Evolutionary conservation across 2,113 vertebrate genomes (phyloP).

Genomic region (Ceyx margarethae): DNA sequence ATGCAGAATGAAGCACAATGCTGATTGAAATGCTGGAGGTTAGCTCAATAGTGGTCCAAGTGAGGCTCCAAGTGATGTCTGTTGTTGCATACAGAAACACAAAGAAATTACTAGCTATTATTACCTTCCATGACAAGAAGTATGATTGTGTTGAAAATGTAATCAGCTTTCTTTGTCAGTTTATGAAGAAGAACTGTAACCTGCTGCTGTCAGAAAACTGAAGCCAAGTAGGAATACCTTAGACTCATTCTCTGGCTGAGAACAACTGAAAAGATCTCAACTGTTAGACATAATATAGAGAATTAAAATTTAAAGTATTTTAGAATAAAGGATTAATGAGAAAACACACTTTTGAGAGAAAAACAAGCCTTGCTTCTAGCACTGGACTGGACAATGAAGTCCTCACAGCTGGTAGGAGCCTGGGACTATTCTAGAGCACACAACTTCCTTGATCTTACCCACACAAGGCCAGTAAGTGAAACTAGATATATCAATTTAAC

Average conservation of each 20-base stretch:
- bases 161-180: conserved; percentile 62
- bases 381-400: neutral
- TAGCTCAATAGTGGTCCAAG: conserved; percentile 14
- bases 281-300: neutral
- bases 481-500: neutral
- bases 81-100: conserved; percentile 52
- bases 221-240: conserved; percentile 63
- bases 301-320: conserved; percentile 8
- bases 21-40: neutral
- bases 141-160: conserved; percentile 65
- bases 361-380: neutral
- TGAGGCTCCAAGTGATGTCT: conserved; percentile 11
- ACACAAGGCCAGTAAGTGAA: neutral
- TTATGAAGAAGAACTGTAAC: conserved; percentile 69
- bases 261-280: conserved; percentile 49
- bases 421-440: neutral
- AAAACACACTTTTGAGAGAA: neutral
- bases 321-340: neutral
- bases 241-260: conserved; percentile 37
- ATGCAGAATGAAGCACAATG: neutral
- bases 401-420: neutral
- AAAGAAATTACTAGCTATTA: conserved; percentile 66
- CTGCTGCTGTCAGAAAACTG: conserved; percentile 52
- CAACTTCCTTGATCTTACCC: neutral
- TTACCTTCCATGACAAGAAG: conserved; percentile 56